Percentiles rank a stretch among this genome's conserved stretches.
Conservation (phyloP, 2,113 vertebrate genomes). For the Nestor notabilis region DNA sequence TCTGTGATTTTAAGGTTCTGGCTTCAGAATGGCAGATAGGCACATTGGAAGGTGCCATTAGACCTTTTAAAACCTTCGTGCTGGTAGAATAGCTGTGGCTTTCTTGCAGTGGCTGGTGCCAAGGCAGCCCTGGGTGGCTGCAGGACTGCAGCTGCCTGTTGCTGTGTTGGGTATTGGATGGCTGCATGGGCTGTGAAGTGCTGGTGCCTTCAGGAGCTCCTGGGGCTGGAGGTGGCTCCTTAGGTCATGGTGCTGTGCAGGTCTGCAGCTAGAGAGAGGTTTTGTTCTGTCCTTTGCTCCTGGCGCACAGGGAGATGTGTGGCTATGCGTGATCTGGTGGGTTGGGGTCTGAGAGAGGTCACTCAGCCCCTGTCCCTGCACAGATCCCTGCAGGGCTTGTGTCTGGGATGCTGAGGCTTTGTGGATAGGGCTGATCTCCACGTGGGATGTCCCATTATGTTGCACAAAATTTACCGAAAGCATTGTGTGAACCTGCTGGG, state of each 20-base stretch:
- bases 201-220: not conserved
- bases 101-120: not conserved
- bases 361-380: not conserved
- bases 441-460: not conserved
- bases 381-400: not conserved
- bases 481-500: not conserved
- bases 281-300: not conserved
- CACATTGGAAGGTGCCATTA: not conserved
- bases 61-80: not conserved
- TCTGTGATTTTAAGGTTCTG: not conserved
- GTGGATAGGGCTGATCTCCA: not conserved
- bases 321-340: not conserved
- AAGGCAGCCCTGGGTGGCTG: not conserved
- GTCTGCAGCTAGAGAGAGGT: not conserved
- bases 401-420: not conserved
- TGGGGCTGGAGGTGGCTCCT: not conserved
- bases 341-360: not conserved
- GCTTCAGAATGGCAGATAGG: not conserved
- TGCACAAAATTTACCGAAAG: not conserved
- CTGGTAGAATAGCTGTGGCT: not conserved
- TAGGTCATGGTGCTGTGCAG: rapidly evolving
- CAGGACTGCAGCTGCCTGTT: not conserved
- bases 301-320: rapidly evolving
- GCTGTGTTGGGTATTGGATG: rapidly evolving
- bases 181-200: rapidly evolving